Evolutionary conservation across 1,140 invertebrate species (phyloP).

Genomic region (Bombus fervidus): DNA sequence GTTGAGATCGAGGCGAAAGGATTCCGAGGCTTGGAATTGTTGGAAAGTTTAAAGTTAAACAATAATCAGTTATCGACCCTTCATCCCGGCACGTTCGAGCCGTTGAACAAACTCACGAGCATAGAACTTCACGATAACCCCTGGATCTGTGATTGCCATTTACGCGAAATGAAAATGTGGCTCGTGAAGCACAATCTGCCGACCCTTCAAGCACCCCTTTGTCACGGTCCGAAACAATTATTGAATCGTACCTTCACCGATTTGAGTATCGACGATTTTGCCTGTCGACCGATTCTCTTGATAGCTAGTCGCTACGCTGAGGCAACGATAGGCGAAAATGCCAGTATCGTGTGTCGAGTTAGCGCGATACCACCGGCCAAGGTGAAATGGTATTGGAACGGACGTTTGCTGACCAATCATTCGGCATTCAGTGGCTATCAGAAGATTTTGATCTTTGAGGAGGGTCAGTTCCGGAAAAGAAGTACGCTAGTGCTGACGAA

Average conservation of each 20-base stretch:
- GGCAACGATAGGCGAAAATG: slow-evolving; percentile 91
- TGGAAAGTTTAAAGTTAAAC: slow-evolving; percentile 92
- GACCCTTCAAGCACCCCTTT: slow-evolving; percentile 89
- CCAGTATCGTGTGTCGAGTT: slow-evolving; percentile 91
- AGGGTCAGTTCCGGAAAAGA: slow-evolving; percentile 87
- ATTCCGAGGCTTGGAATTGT: slow-evolving; percentile 88
- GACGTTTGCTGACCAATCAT: slow-evolving; percentile 90
- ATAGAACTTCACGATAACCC: slow-evolving; percentile 95
- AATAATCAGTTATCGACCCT: slow-evolving; percentile 90
- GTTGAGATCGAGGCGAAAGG: slow-evolving; percentile 89
- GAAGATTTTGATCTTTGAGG: slow-evolving; percentile 90
- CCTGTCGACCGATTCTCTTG: slow-evolving; percentile 92
- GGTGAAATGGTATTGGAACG: slow-evolving; percentile 94
- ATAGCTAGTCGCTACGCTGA: slow-evolving; percentile 89
- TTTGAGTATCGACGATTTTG: slow-evolving; percentile 91
- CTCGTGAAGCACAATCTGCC: slow-evolving; percentile 92
- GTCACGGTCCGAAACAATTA: slow-evolving; percentile 87
- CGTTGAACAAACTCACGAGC: slow-evolving; percentile 88
- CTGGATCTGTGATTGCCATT: slow-evolving; percentile 94
- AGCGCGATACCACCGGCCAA: slow-evolving; percentile 91
- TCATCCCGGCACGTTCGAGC: slow-evolving; percentile 88
- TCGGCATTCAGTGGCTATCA: slow-evolving; percentile 91
- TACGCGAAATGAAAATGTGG: slow-evolving; percentile 93
- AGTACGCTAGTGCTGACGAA: slow-evolving; percentile 93
- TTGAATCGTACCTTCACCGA: slow-evolving; percentile 88